Evolutionary conservation across 2,797 vertebrate genomes (phyloP), one percentile per base, ranked within the genome.

Genomic region (Mallotus villosus): DNA sequence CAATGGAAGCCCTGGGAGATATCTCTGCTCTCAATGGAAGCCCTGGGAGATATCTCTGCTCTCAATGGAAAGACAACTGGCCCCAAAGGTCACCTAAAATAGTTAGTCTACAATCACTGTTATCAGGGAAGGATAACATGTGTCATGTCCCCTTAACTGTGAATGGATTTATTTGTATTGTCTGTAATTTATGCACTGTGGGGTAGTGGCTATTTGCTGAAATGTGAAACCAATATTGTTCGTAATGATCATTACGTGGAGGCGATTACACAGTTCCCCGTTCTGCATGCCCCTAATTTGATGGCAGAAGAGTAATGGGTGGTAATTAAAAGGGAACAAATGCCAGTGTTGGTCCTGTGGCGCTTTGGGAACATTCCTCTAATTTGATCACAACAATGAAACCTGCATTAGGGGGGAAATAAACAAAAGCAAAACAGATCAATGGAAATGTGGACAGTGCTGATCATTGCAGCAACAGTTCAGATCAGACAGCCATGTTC

Each of bases 251-350:
- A 89, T 89, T 88, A 87, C 84, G 83, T 78, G 75, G 9, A 58
- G 68, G 75, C 81, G 77, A 87, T 89, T 89, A 86, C 68, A 74
- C n/a, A 79, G 69, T 63, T 24, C 74, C 78, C 78, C 57, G 46
- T 69, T 63, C 61, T 75, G 82, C 81, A 78, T 78, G 76, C 77
- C 80, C 82, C 82, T 87, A 81, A 90, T 86, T 84, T 81, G 78
- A 90, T 87, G 87, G 87, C 79, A 77, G 77, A 67, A 84, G 79
- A 83, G 67, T 74, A 83, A 83, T 81, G 70, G 71, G 25, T 59
- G 81, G 76, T 90, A 88, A 89, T 91, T 92, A 90, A 91, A 91
- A 88, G 66, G 73, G 80, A 85, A 86, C 80, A 82, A 89, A 86
- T 83, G 79, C 82, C 69, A 74, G 77, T 63, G 67, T 77, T 83